A percentile compares a stretch with the other conserved stretches of the same genome.
phyloP scores from a whole-genome alignment of 2,797 vertebrate genomes.

The Scarus forsteni region DNA sequence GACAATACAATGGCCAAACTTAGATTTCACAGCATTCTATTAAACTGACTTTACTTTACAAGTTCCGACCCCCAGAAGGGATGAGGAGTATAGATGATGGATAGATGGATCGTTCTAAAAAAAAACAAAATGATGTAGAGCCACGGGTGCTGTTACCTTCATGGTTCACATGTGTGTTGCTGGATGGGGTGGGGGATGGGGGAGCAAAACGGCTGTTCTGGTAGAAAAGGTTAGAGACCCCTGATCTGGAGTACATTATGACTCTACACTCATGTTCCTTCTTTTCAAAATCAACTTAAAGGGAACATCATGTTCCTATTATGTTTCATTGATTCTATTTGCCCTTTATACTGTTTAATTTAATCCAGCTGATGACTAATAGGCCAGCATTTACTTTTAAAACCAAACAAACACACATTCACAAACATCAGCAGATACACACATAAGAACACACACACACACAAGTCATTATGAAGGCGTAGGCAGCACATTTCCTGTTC shows the following conservation, averaged over 20 bases:
- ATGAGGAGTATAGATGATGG: too few species aligned
- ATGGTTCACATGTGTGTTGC: too few species aligned
- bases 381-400: background rate
- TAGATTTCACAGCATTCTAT: too few species aligned
- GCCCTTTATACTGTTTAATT: slow-evolving; percentile 1
- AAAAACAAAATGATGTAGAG: too few species aligned
- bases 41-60: too few species aligned
- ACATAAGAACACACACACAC: slow-evolving; percentile 16
- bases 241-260: background rate
- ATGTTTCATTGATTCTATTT: background rate
- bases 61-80: too few species aligned
- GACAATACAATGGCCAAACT: too few species aligned
- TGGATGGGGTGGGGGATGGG: too few species aligned
- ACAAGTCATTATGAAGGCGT: slow-evolving; percentile 50
- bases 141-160: too few species aligned
- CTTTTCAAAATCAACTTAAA: background rate
- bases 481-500: slow-evolving; percentile 57
- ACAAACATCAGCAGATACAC: background rate
- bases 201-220: too few species aligned
- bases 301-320: background rate
- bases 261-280: background rate
- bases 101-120: too few species aligned
- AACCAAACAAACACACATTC: background rate
- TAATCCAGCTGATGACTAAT: background rate
- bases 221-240: too few species aligned